Evolutionary conservation across 2,888 invertebrate genomes (phyloP), one percentile per base, ranked within the genome.

Genomic region (Cataglyphis rosenhaueri): DNA sequence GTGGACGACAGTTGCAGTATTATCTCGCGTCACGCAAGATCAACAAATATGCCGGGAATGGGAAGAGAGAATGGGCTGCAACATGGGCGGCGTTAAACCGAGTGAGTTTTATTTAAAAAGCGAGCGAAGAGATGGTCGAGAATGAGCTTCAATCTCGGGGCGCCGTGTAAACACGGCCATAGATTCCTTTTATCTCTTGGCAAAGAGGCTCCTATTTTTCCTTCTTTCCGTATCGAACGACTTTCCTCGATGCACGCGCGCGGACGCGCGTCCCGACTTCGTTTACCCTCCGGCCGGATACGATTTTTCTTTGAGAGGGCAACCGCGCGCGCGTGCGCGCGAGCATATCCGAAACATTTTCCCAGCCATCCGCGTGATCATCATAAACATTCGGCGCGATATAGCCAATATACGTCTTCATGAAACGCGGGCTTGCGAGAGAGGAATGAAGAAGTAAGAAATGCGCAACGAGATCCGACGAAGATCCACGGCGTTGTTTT

Each of bases 111-210:
- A 82, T 84, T 87, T 83, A 84, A 85, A 52, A 89, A 85, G 66
- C 74, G 73, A 62, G 55, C 55, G 29, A 62, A 52, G 73, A 52
- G 52, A 81, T 75, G 81, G 71, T 82, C 81, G 81, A 52, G n/a
- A 89, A 88, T 73, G 83, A 88, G 84, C 87, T 84, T 86, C 83
- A 86, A 90, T 87, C 86, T 86, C 83, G 81, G 73, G 48, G 64
- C 83, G 57, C 55, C 88, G 84, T 86, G 90, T 90, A 90, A 90
- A 90, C 90, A 90, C 82, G 86, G 65, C 85, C 84, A 90, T 90
- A 90, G 87, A 90, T 90, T 86, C 86, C 70, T 85, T 87, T 90
- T 90, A 90, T 90, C 89, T 90, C 90, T 84, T 81, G 73, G n/a
- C 66, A 65, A 82, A 68, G 71, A 81, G 84, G 70, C 84, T 87